Evolutionary conservation across 2,888 invertebrate species (phyloP), one percentile per base, ranked within the genome.

Genomic region (Biston stratarius): DNA sequence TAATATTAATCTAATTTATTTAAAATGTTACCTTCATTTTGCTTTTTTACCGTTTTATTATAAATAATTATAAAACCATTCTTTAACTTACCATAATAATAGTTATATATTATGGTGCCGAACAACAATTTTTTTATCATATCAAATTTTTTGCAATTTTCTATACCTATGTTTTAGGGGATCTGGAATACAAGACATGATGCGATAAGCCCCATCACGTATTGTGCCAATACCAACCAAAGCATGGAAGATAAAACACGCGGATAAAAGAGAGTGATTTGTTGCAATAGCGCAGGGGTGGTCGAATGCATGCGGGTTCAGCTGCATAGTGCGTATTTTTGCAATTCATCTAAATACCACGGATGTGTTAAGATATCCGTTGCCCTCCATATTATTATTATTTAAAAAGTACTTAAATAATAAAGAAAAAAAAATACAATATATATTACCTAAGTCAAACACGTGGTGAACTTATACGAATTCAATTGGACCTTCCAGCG

Each of bases 281-380:
- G 83, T 83, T 86, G 84, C 84, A 74, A 82, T 81, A 78, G 74
- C 77, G 77, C 79, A 81, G 83, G 92, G 92, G 92, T 90, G 91
- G 92, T 88, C 90, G 80, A 72, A 63, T 55, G n/a, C 73, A 92
- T 92, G 92, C 92, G 92, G 92, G 92, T 86, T 85, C 92, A 91
- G 91, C 92, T 91, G 92, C 88, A 76, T 74, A 42, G 49, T 33
- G 42, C 36, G 7, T 24, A 78, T 70, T 84, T 88, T 85, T 77
- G 86, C 88, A 83, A 82, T 78, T 77, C 76, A 69, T 67, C 61
- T 72, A 77, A 76, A 71, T 67, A 69, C 70, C 77, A 80, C 87
- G 88, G 88, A 88, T 85, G 84, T 78, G 73, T 82, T 83, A 69
- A 84, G 83, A 88, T 84, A 83, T 72, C 73, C 73, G 70, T 68